phyloP scores from a whole-genome alignment of 2,888 invertebrate species.

The Lasioglossum vierecki region DNA sequence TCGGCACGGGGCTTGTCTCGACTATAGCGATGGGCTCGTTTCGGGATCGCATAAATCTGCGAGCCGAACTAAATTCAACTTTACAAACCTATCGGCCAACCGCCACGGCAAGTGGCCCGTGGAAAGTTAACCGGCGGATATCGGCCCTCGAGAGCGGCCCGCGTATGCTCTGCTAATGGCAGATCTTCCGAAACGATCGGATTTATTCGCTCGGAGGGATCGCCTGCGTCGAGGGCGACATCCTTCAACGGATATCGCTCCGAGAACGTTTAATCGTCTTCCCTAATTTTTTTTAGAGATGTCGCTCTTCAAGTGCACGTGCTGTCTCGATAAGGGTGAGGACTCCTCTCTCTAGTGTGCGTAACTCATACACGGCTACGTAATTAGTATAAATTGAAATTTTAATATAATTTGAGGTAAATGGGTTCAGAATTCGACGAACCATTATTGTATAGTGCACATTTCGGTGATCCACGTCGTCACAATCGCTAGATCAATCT shows the following conservation, averaged over 20 bases:
- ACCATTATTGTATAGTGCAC: too few relatives aligned
- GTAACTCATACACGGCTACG: too few relatives aligned
- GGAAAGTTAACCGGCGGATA: slow-evolving; percentile 33
- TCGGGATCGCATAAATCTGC: slow-evolving; percentile 61
- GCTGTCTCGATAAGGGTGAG: too few relatives aligned
- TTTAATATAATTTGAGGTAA: too few relatives aligned
- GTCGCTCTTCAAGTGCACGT: not conserved
- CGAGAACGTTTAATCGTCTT: not conserved
- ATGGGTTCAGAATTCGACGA: too few relatives aligned
- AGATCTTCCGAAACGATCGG: not conserved
- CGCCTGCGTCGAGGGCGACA: not conserved
- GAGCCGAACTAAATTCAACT: slow-evolving; percentile 67
- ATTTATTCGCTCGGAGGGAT: slow-evolving; percentile 12
- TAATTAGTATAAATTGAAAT: too few relatives aligned
- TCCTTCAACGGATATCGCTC: not conserved
- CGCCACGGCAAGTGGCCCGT: slow-evolving; percentile 32
- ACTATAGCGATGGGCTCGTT: not conserved
- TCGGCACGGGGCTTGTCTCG: slow-evolving; percentile 30
- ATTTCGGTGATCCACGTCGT: too few relatives aligned
- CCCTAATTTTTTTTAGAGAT: not conserved
- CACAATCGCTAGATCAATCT: too few relatives aligned
- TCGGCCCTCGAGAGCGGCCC: not conserved
- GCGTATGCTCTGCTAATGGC: slow-evolving; percentile 22
- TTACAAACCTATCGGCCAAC: slow-evolving; percentile 60
- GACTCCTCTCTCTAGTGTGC: too few relatives aligned